Base-by-base conservation (phyloP, 2,113 vertebrate species). In the Protobothrops flavoviridis region DNA sequence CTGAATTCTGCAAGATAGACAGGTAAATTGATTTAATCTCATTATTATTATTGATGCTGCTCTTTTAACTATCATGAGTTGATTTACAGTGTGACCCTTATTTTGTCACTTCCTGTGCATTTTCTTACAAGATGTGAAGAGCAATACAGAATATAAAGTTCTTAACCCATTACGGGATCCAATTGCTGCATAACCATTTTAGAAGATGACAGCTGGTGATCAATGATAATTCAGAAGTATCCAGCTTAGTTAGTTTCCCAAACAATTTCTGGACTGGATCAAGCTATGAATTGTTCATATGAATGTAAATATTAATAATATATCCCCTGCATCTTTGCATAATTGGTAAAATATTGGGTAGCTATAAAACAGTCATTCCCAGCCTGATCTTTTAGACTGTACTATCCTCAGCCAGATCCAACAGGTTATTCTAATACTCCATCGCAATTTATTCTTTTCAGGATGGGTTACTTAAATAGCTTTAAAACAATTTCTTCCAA, bases 61-160 rank as follows among this genome's bases (percentile, higher is more conserved):
- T 91, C 39, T 90, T 91, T 92, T 93, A 90, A 95, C 94, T 96
- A 52, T 50, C 43, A 91, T 92, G 93, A 91, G 89, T 96, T 92
- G 92, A 53, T 92, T 55, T 26, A 91, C 94, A 90, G 89, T 94
- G 29, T 48, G 55, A 3, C 56, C 74, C 93, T 88, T 53, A 85
- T 90, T 92, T 96, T 94, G 90, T 29, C 52, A 94, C 93, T 87
- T 92, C 11, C 85, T 91, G 33, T 33, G 39, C 43, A 56, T 39
- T 94, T 87, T 57, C 61, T 74, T 74, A 29, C 23, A 50, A 12
- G 0, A 52, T 15, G 1, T 69, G 33, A 87, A 87, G 13, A 69
- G 21, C 11, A 20, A 33, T 55, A 10, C n/a, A 86, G 15, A 52
- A 53, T 12, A 50, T 26, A 26, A 6, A 33, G 39, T 53, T 87